Percentiles rank a stretch among this genome's conserved stretches.
Conservation (phyloP, 1,140 invertebrate genomes). For the Tribolium castaneum region DNA sequence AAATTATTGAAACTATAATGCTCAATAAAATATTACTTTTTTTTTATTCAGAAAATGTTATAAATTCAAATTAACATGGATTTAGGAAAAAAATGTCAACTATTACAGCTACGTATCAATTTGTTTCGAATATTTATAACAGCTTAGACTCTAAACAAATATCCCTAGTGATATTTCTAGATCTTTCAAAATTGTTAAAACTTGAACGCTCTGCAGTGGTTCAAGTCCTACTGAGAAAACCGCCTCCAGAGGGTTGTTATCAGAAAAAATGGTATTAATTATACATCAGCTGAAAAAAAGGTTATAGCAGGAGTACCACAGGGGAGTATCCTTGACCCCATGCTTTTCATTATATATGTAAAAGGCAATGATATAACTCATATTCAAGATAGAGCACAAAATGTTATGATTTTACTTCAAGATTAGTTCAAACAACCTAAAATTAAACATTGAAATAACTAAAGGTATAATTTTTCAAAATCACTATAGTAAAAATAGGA, state of each 20-base stretch:
- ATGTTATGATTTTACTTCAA: background rate
- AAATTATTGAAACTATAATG: background rate
- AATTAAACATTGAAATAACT: background rate
- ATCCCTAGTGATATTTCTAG: background rate
- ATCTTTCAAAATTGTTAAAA: background rate
- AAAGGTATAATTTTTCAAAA: background rate
- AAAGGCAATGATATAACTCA: no score
- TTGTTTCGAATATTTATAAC: background rate
- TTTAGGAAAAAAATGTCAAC: background rate
- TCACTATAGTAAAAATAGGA: background rate
- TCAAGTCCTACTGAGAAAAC: background rate
- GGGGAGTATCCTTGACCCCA: background rate
- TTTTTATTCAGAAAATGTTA: background rate
- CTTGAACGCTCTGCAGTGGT: background rate
- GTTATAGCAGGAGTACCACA: background rate
- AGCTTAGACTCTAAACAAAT: background rate
- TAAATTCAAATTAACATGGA: background rate
- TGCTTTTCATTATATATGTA: background rate
- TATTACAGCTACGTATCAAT: background rate
- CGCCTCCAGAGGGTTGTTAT: background rate
- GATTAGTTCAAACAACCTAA: background rate
- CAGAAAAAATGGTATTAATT: background rate
- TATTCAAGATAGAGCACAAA: background rate
- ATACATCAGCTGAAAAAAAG: background rate
- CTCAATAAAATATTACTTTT: background rate